A percentile compares a stretch with the other conserved stretches of the same genome.
Evolutionary conservation across 2,113 vertebrate genomes (phyloP).

Genomic region (Recurvirostra avosetta): DNA sequence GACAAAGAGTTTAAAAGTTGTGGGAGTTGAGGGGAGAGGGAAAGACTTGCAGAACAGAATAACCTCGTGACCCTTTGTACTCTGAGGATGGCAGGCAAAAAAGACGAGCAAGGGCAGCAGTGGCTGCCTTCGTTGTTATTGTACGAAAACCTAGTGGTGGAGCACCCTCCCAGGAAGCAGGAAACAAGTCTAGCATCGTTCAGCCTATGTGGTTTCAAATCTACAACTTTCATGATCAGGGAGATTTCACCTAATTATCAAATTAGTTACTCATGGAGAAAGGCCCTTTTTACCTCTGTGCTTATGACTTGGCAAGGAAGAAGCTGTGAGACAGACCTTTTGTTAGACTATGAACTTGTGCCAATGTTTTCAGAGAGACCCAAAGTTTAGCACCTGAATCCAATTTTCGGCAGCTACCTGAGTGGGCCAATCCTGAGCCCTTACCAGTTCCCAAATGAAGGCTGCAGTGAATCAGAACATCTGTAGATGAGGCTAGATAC

Average conservation of each 20-base stretch:
- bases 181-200: background rate
- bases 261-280: background rate
- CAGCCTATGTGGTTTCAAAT: background rate
- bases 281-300: background rate
- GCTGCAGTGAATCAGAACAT: constrained; percentile 5
- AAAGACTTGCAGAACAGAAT: background rate
- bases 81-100: background rate
- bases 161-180: background rate
- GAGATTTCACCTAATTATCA: background rate
- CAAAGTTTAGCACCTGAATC: constrained; percentile 22
- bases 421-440: background rate
- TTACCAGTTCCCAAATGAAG: background rate
- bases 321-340: background rate
- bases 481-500: background rate
- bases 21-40: accelerated
- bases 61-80: background rate
- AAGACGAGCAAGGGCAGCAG: background rate
- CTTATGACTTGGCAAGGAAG: background rate
- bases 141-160: background rate
- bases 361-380: background rate
- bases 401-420: background rate
- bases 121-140: background rate
- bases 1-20: background rate
- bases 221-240: background rate
- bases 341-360: background rate